Conservation (phyloP, 2,797 vertebrate genomes). For the Cuculus canorus region DNA sequence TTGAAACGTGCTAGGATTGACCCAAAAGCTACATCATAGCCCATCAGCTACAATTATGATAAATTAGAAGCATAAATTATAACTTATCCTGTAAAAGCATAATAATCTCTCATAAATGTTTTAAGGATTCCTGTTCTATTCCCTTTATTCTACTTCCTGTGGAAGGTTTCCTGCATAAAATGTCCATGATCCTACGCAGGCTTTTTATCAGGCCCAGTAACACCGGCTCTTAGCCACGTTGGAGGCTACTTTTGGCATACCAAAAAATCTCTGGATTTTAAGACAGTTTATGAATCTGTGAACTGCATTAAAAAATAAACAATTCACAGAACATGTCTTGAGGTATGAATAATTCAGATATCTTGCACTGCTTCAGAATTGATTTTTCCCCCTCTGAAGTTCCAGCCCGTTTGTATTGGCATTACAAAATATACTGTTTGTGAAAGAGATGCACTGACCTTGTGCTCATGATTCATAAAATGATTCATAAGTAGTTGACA, state of each 20-base stretch:
- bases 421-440: background rate
- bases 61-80: background rate
- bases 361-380: background rate
- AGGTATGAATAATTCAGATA: slow-evolving; percentile 14
- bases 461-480: background rate
- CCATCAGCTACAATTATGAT: background rate
- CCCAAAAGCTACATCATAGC: background rate
- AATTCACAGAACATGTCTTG: background rate
- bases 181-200: background rate
- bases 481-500: background rate
- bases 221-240: background rate
- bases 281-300: background rate
- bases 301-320: slow-evolving; percentile 7
- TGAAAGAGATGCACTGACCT: background rate
- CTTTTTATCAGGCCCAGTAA: background rate
- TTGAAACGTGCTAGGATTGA: background rate
- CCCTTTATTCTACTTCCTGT: background rate
- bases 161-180: background rate
- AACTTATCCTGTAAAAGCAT: background rate
- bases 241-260: background rate
- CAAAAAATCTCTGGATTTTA: background rate
- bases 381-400: background rate
- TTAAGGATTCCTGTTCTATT: background rate
- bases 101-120: background rate
- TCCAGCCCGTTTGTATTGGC: background rate